A percentile compares a stretch with the other conserved stretches of the same genome.
Conservation (phyloP, 2,797 vertebrate species). For the Bucorvus abyssinicus region DNA sequence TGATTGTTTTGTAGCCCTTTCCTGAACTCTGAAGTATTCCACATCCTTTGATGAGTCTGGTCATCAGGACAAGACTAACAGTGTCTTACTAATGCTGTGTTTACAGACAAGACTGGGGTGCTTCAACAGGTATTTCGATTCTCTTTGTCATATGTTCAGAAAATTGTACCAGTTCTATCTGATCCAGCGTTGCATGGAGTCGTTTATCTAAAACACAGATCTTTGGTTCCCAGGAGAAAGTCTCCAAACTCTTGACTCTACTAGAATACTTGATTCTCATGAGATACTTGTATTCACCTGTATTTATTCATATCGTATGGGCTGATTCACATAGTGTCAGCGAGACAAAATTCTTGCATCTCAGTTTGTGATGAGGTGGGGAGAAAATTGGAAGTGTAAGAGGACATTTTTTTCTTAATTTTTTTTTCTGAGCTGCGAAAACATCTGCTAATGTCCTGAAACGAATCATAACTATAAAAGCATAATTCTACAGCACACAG, state of each 20-base stretch:
- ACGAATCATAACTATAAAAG: conserved; percentile 21
- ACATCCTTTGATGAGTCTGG: not conserved
- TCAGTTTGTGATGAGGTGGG: not conserved
- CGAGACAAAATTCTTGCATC: not conserved
- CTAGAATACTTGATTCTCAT: not conserved
- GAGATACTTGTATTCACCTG: not conserved
- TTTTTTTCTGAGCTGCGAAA: not conserved
- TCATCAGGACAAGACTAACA: not conserved
- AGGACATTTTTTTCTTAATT: not conserved
- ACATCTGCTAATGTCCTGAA: not conserved
- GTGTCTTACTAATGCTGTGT: not conserved
- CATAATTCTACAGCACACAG: not conserved
- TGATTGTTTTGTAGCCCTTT: not conserved
- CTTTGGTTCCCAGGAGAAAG: not conserved
- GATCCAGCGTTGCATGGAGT: not conserved
- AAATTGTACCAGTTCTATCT: not conserved
- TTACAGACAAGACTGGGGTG: not conserved
- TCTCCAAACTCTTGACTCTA: not conserved
- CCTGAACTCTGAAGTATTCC: not conserved
- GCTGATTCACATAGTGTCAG: not conserved
- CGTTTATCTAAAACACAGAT: not conserved
- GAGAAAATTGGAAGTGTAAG: not conserved
- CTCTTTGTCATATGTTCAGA: not conserved
- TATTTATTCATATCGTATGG: not conserved
- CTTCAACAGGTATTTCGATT: not conserved